Percentiles rank a stretch among this genome's conserved stretches.
These are phyloP conservation scores for Prostheceraeus crozeri DNA, from an alignment of 2,888 invertebrate species.

Conservation along the genomic window DNA sequence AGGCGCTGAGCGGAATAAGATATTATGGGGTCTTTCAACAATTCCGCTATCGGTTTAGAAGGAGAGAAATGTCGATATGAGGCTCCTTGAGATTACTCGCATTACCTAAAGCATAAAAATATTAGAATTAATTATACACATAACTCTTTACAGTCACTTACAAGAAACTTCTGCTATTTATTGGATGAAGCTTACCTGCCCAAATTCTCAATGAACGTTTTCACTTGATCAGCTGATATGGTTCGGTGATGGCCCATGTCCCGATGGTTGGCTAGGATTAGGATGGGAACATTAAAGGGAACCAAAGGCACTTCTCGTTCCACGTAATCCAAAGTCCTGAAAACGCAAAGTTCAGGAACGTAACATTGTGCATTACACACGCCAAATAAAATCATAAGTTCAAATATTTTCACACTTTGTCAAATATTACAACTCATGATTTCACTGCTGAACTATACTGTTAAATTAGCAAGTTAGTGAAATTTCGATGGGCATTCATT, in stretches of 20 bases:
- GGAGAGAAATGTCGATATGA: too few relatives aligned
- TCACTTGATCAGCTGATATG: constrained; percentile 67
- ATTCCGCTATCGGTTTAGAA: too few relatives aligned
- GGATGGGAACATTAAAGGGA: constrained; percentile 64
- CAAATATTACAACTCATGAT: too few relatives aligned
- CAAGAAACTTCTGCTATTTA: too few relatives aligned
- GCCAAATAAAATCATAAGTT: constrained; percentile 22
- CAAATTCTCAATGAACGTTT: constrained; percentile 65
- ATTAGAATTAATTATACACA: background rate
- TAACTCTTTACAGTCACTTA: too few relatives aligned
- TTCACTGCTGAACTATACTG: too few relatives aligned
- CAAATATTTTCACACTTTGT: background rate
- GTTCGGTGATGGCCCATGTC: constrained; percentile 93
- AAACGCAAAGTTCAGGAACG: constrained; percentile 43
- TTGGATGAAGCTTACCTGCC: too few relatives aligned
- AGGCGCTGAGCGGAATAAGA: too few relatives aligned
- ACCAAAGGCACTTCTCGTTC: constrained; percentile 75
- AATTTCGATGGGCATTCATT: too few relatives aligned
- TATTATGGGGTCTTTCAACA: too few relatives aligned
- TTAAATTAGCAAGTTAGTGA: too few relatives aligned
- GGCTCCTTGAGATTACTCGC: too few relatives aligned
- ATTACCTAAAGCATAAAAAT: background rate
- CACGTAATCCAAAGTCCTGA: constrained; percentile 85
- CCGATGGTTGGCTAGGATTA: constrained; percentile 84
- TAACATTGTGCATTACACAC: background rate